Evolutionary conservation across 2,888 invertebrate genomes (phyloP).

Genomic region (Spodoptera exigua): DNA sequence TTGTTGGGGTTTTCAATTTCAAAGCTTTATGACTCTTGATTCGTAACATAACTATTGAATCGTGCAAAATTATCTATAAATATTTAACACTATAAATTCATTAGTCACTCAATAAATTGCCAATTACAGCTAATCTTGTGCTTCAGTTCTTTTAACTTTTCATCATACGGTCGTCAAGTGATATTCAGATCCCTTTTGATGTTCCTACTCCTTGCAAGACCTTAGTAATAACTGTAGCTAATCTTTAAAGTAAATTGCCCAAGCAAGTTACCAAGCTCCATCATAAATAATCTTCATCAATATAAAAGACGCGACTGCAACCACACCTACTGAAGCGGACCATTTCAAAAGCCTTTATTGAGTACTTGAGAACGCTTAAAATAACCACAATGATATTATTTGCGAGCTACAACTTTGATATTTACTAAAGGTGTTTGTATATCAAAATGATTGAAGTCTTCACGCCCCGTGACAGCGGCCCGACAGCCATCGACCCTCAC

Average conservation of each 20-base stretch:
- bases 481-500: conserved; percentile 59
- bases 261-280: not conserved
- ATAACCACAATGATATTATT: conserved; percentile 57
- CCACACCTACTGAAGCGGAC: conserved; percentile 4
- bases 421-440: conserved; percentile 66
- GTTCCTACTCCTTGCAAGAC: not conserved
- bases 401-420: conserved; percentile 57
- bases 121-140: too few species aligned
- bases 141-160: too few species aligned
- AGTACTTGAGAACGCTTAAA: conserved; percentile 24
- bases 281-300: conserved; percentile 3
- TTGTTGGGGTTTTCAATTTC: too few species aligned
- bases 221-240: not conserved
- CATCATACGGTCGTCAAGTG: too few species aligned
- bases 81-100: too few species aligned
- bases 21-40: too few species aligned
- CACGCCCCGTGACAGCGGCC: conserved; percentile 62
- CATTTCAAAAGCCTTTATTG: conserved; percentile 18
- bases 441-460: conserved; percentile 67
- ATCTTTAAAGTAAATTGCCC: not conserved
- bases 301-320: not conserved
- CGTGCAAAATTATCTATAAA: too few species aligned
- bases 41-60: too few species aligned
- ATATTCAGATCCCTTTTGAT: too few species aligned
- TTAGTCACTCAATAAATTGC: too few species aligned